These are phyloP conservation scores for Itoplectis maculator DNA, from an alignment of 2,888 invertebrate species.

Conservation along the genomic window DNA sequence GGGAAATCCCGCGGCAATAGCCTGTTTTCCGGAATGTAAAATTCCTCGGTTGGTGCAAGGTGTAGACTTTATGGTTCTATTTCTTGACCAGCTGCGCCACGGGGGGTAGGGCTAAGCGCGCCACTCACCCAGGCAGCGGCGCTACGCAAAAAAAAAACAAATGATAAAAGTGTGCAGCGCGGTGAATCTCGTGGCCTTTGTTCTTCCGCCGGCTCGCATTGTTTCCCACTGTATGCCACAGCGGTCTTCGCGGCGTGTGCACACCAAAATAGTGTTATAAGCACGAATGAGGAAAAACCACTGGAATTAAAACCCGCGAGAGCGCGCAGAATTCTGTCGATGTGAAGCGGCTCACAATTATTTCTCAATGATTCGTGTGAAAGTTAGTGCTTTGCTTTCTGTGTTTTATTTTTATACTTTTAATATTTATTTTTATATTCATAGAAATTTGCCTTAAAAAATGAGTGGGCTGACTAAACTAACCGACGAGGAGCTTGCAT, in stretches of 20 bases:
- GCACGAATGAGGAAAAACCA: not conserved
- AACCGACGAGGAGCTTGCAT: no score
- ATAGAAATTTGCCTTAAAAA: no score
- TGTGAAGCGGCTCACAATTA: not conserved
- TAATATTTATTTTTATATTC: no score
- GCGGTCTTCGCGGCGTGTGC: not conserved
- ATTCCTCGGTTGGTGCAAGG: slow-evolving; percentile 23
- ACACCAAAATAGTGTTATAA: slow-evolving; percentile 40
- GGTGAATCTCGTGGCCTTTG: slow-evolving; percentile 66
- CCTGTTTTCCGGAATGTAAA: slow-evolving; percentile 13
- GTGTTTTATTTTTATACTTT: no score
- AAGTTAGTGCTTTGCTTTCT: not conserved
- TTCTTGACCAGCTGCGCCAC: slow-evolving; percentile 21
- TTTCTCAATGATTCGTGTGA: not conserved
- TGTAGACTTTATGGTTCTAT: slow-evolving; percentile 37
- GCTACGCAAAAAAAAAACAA: slow-evolving; percentile 41
- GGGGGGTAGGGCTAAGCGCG: slow-evolving; percentile 28
- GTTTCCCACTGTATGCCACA: slow-evolving; percentile 52
- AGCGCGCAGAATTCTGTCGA: not conserved
- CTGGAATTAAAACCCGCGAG: not conserved
- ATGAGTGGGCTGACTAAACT: no score
- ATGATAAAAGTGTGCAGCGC: slow-evolving; percentile 53
- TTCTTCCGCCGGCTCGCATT: slow-evolving; percentile 60
- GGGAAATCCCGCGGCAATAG: slow-evolving; percentile 51
- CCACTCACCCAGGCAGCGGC: not conserved